Percentiles rank a stretch among this genome's conserved stretches.
phyloP scores from a whole-genome alignment of 2,888 invertebrate genomes.

The Incurvaria masculella region DNA sequence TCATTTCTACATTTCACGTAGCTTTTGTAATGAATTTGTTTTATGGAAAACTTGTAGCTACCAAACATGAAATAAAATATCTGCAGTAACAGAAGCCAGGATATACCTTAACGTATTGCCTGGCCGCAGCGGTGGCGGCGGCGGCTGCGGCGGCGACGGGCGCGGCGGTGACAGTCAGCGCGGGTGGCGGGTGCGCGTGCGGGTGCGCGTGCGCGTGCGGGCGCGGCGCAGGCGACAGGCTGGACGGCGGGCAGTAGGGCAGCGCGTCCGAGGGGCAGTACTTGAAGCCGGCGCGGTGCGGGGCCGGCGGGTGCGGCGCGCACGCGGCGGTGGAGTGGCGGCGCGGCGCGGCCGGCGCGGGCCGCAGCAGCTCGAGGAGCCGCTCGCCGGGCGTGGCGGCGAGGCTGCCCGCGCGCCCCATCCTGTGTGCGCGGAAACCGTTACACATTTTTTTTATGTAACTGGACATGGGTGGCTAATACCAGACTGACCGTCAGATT shows the following conservation, averaged over 20 bases:
- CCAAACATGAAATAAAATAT: no score
- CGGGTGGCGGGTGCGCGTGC: conserved; percentile 11
- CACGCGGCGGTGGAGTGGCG: conserved; percentile 46
- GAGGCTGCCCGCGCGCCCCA: conserved; percentile 50
- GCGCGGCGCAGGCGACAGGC: conserved; percentile 32
- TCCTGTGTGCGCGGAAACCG: no score
- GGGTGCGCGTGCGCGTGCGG: conserved; percentile 12
- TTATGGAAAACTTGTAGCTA: no score
- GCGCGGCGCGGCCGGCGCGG: conserved; percentile 36
- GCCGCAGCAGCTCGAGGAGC: conserved; percentile 52
- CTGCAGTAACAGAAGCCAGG: no score
- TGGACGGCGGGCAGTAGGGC: conserved; percentile 49
- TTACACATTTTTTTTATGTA: no score
- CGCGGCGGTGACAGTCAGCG: conserved; percentile 6
- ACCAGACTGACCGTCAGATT: no score
- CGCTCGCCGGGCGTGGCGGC: conserved; percentile 52
- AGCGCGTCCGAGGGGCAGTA: conserved; percentile 52
- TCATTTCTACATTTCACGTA: no score
- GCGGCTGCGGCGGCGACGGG: conserved; percentile 3
- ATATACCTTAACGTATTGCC: no score
- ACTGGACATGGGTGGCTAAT: no score
- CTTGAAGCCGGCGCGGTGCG: conserved; percentile 34
- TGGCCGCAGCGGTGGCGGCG: no score
- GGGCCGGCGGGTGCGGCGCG: conserved; percentile 30
- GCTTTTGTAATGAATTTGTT: no score